A percentile compares a stretch with the other conserved stretches of the same genome.
These are phyloP conservation scores for Epinotia bilunana DNA, from an alignment of 2,888 invertebrate species.

Conservation along the genomic window DNA sequence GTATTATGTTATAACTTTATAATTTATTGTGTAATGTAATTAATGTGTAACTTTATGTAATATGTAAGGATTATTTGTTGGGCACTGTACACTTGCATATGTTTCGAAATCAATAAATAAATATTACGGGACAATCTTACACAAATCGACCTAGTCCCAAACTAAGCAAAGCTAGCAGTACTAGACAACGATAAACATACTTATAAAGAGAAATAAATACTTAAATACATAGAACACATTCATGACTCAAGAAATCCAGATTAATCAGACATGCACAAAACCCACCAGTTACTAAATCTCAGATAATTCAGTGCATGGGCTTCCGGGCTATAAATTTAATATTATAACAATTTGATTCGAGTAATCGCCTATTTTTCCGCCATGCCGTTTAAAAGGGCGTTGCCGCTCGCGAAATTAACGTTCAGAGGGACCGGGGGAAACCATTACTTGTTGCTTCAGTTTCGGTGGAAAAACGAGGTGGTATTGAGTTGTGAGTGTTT, in stretches of 20 bases:
- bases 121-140: too few species aligned
- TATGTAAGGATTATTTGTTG: too few species aligned
- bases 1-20: too few species aligned
- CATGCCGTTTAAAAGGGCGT: constrained; percentile 26
- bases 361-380: constrained; percentile 39
- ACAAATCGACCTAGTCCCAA: too few species aligned
- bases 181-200: too few species aligned
- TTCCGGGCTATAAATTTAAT: constrained; percentile 30
- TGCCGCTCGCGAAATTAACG: constrained; percentile 39
- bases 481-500: constrained; percentile 3
- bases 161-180: too few species aligned
- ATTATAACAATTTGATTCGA: constrained; percentile 41
- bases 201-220: too few species aligned
- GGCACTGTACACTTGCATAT: too few species aligned
- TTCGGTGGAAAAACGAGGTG: background rate
- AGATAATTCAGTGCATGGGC: constrained; percentile 5
- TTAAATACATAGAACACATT: too few species aligned
- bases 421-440: constrained; percentile 32
- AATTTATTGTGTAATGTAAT: too few species aligned
- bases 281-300: background rate
- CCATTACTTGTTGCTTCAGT: constrained; percentile 18
- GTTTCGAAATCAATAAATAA: too few species aligned
- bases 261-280: background rate
- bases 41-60: too few species aligned
- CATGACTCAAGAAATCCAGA: background rate